Evolutionary conservation across 2,113 vertebrate species (phyloP).

Genomic region (Ophiodon elongatus): DNA sequence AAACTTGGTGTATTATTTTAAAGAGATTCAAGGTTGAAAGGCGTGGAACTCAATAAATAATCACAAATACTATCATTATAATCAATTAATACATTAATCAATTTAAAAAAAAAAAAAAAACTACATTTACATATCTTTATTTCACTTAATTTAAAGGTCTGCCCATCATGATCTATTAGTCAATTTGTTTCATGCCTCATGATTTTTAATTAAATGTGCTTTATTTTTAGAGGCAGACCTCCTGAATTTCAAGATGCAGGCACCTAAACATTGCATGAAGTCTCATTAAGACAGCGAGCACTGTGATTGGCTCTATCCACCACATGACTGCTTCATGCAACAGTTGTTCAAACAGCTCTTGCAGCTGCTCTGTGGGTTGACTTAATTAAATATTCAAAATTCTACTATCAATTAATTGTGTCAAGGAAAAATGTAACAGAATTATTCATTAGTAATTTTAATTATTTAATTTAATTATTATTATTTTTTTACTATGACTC

Average conservation of each 20-base stretch:
- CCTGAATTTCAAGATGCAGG: not conserved
- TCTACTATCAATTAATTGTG: not conserved
- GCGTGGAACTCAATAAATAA: slow-evolving; percentile 1
- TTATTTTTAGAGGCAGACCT: not conserved
- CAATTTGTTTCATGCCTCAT: not conserved
- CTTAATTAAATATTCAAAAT: not conserved
- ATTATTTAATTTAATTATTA: not conserved
- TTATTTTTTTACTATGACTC: slow-evolving; percentile 12
- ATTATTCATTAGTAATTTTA: slow-evolving; percentile 6
- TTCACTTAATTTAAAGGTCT: not conserved
- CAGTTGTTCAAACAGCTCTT: not conserved
- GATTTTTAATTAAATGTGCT: not conserved
- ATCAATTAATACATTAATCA: not conserved
- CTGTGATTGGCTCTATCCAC: not conserved
- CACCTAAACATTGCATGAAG: not conserved
- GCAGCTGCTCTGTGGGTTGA: not conserved
- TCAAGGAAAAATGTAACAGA: not conserved
- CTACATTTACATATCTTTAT: not conserved
- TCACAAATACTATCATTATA: not conserved
- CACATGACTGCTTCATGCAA: not conserved
- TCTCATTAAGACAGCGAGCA: not conserved
- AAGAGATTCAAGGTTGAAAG: not conserved
- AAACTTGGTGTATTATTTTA: not conserved
- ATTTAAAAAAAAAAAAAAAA: not conserved
- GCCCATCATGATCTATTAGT: not conserved